Evolutionary conservation across 1,140 invertebrate species (phyloP), one percentile per base, ranked within the genome.

Genomic region (Mamestra configurata): DNA sequence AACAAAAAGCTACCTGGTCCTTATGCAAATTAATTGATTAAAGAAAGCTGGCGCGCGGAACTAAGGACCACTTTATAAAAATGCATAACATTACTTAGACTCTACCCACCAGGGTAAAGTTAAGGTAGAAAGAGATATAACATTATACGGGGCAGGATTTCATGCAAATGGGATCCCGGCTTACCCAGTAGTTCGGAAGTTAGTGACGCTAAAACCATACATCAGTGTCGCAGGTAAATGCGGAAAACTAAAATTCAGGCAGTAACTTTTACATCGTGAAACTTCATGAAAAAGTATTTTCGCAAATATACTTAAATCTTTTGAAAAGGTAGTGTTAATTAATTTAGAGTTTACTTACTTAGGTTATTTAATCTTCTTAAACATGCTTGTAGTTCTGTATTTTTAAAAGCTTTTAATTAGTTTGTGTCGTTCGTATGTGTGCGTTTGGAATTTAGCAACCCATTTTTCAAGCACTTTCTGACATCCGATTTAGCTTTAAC

Each of bases 201-300:
- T 68, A 40, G 64, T 24, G 64, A 68, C 64, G 64, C 7, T 68
- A 68, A 68, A 46, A 68, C 40, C 64, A 68, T 68, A 68, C 64
- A 68, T 68, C 64, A 68, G 64, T 68, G 64, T 68, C 64, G 18
- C 64, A 68, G 64, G 40, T 68, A 68, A 68, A 64, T 64, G 59
- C 31, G 31, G 59, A 20, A 24, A 64, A 64, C 59, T 64, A 20
- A 64, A 64, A 64, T 57, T 64, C 59, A 4, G 5, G 7, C 15
- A 18, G 59, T n/a, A 64, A 64, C 59, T 64, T 64, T 64, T 64
- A 11, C 35, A 40, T 4, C n/a, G 15, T 61, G 8, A n/a, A 11
- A 64, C 40, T 64, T 64, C 10, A 31, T 35, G 31, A 18, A 20
- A 40, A 37, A 20, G 31, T 40, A 10, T 37, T 31, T 64, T 64